These are phyloP conservation scores for Wasmannia auropunctata DNA, from an alignment of 1,140 invertebrate species.

Conservation along the genomic window DNA sequence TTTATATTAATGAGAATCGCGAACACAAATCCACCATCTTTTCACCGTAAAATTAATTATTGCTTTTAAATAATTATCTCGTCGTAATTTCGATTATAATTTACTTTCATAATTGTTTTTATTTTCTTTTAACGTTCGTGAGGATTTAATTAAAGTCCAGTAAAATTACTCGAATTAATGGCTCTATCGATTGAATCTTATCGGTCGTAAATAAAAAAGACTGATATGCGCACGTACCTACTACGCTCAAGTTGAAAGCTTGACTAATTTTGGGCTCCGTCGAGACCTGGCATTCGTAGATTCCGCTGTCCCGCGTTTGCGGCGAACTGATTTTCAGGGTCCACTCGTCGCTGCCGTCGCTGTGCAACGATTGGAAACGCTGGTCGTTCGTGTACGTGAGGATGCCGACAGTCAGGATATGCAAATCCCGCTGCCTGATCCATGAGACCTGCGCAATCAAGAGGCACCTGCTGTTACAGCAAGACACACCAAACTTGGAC, in stretches of 20 bases:
- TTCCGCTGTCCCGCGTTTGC: conserved; percentile 90
- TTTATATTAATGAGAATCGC: not conserved
- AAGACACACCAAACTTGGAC: not conserved
- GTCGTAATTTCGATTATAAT: not conserved
- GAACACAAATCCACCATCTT: not conserved
- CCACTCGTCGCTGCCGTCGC: conserved; percentile 95
- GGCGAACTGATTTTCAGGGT: conserved; percentile 93
- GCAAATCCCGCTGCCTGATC: conserved; percentile 91
- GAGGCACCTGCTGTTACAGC: not conserved
- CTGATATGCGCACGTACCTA: conserved; percentile 88
- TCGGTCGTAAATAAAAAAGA: not conserved
- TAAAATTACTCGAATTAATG: not conserved
- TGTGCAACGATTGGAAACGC: conserved; percentile 92
- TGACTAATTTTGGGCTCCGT: conserved; percentile 94
- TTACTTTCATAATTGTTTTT: not conserved
- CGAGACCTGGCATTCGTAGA: conserved; percentile 95
- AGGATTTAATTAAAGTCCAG: not conserved
- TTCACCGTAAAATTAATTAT: not conserved
- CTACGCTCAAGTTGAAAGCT: conserved; percentile 92
- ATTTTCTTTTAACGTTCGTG: not conserved
- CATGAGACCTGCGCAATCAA: conserved; percentile 88
- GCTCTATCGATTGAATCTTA: not conserved
- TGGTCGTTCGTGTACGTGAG: conserved; percentile 92
- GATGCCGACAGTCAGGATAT: conserved; percentile 91
- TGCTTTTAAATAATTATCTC: conserved; percentile 9